Percentiles rank a stretch among this genome's conserved stretches.
Evolutionary conservation across 2,797 vertebrate species (phyloP).

Genomic region (Pseudochirops corinnae): DNA sequence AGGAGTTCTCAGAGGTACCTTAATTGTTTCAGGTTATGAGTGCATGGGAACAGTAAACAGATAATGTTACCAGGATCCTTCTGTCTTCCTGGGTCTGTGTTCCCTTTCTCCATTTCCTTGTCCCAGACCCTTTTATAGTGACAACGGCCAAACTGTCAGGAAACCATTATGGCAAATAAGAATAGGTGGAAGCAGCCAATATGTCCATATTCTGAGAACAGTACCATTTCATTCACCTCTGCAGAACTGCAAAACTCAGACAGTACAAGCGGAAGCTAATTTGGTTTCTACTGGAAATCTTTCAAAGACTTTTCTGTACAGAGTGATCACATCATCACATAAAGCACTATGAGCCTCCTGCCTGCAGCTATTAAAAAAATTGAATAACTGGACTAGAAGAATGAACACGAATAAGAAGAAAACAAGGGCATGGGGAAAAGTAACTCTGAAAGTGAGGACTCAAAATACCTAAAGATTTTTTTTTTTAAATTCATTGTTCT

Average conservation of each 20-base stretch:
- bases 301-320: conserved; percentile 46
- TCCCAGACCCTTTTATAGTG: not conserved
- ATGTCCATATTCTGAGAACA: not conserved
- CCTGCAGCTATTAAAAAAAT: not conserved
- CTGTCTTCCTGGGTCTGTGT: not conserved
- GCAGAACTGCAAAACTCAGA: conserved; percentile 37
- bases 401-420: conserved; percentile 29
- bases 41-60: not conserved
- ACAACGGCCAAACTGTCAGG: not conserved
- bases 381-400: conserved; percentile 47
- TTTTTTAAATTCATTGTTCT: conserved; percentile 63
- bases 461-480: conserved; percentile 21
- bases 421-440: conserved; percentile 65
- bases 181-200: not conserved
- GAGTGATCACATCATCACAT: conserved; percentile 29
- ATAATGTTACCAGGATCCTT: not conserved
- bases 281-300: conserved; percentile 25
- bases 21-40: not conserved
- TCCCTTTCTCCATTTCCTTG: not conserved
- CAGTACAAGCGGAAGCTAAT: not conserved
- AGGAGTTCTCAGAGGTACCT: not conserved
- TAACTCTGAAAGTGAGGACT: conserved; percentile 12
- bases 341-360: not conserved
- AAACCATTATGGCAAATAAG: not conserved
- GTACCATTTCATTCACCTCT: not conserved